phyloP scores from a whole-genome alignment of 2,797 vertebrate genomes.

The Novumbra hubbsi region DNA sequence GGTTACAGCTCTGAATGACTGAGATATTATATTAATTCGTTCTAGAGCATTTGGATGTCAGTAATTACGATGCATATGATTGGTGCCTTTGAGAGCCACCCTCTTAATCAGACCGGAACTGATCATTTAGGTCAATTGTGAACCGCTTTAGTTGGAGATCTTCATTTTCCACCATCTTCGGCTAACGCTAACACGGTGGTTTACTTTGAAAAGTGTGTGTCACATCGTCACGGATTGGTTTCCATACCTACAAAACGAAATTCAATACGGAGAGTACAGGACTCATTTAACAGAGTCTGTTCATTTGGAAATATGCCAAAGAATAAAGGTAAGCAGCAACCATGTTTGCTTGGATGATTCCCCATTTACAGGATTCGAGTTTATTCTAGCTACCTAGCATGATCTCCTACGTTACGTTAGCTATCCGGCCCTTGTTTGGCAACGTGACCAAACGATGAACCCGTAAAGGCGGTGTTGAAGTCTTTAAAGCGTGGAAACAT shows the following conservation, averaged over 20 bases:
- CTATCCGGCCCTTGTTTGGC: conserved; percentile 4
- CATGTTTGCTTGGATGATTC: neutral
- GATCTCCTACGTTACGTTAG: neutral
- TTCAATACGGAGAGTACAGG: neutral
- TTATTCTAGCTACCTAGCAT: neutral
- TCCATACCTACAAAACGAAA: neutral
- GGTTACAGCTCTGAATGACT: no score
- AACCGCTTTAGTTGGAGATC: neutral
- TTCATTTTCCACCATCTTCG: neutral
- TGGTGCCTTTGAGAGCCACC: no score
- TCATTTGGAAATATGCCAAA: conserved; percentile 44
- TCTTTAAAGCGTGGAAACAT: neutral
- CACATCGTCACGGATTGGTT: neutral
- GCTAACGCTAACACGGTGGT: neutral
- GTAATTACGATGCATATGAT: no score
- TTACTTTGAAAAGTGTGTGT: neutral
- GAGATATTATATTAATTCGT: no score
- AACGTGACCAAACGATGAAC: neutral
- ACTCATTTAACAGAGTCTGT: neutral
- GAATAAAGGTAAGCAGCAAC: conserved; percentile 47
- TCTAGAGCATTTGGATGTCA: no score
- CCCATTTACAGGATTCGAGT: neutral
- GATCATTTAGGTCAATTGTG: no score
- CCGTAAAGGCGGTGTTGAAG: neutral
- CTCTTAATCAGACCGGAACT: no score